Evolutionary conservation across 2,113 vertebrate genomes (phyloP).

Genomic region (Sinocyclocheilus maitianheensis): DNA sequence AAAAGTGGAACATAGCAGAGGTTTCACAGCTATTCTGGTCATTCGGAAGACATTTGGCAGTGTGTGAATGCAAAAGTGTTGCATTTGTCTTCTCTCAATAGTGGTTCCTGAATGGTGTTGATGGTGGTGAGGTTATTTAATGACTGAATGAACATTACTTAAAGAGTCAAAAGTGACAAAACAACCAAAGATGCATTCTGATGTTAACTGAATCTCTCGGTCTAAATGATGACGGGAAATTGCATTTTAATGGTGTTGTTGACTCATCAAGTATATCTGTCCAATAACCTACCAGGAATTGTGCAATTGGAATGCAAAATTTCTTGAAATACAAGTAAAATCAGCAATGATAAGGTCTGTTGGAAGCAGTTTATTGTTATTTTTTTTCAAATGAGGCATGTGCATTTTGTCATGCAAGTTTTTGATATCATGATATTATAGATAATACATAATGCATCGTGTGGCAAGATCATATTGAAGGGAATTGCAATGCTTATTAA

Average conservation of each 20-base stretch:
- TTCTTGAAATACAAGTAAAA: background rate
- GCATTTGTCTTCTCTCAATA: slow-evolving; percentile 6
- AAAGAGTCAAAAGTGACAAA: background rate
- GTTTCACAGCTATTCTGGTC: slow-evolving; percentile 54
- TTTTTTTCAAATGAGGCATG: background rate
- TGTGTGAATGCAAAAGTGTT: slow-evolving; percentile 36
- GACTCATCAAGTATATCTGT: background rate
- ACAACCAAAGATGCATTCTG: background rate
- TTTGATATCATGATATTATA: too few species aligned
- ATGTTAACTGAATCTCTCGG: background rate
- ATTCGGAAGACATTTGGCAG: slow-evolving; percentile 32
- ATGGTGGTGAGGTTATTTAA: background rate
- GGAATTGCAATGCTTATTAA: too few species aligned
- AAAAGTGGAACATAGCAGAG: slow-evolving; percentile 53
- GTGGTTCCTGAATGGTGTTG: slow-evolving; percentile 2
- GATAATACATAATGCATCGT: too few species aligned
- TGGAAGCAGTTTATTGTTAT: background rate
- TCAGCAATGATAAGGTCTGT: background rate
- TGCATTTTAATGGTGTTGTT: background rate
- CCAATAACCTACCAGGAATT: background rate
- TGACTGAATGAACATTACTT: background rate
- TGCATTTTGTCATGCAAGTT: too few species aligned
- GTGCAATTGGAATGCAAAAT: background rate
- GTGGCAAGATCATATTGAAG: too few species aligned
- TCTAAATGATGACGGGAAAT: background rate